These are phyloP conservation scores for Odontocolon sp. DNA, from an alignment of 2,888 invertebrate genomes.

Conservation along the genomic window DNA sequence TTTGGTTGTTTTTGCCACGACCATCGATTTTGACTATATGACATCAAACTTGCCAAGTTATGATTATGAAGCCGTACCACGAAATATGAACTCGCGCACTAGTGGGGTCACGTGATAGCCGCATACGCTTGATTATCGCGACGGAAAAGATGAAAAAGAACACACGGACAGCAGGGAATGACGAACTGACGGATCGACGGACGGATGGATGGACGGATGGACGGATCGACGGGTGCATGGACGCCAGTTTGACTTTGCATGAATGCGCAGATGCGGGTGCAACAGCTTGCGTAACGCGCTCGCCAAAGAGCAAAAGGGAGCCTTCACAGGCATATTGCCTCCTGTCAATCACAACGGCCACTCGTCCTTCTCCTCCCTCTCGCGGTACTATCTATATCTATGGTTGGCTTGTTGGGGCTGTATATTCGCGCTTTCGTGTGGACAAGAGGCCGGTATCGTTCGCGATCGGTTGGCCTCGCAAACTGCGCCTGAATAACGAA, in stretches of 20 bases:
- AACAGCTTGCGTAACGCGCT: slow-evolving; percentile 81
- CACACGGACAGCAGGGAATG: slow-evolving; percentile 57
- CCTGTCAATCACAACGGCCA: slow-evolving; percentile 80
- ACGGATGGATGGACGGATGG: slow-evolving; percentile 63
- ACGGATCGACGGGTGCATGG: slow-evolving; percentile 66
- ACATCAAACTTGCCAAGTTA: too few species aligned
- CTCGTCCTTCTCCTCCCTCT: slow-evolving; percentile 63
- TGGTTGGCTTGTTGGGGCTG: slow-evolving; percentile 26
- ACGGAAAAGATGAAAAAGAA: slow-evolving; percentile 52
- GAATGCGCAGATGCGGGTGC: slow-evolving; percentile 81
- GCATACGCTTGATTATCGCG: slow-evolving; percentile 58
- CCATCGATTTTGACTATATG: not conserved
- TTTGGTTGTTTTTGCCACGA: slow-evolving; percentile 7
- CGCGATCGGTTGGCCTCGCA: slow-evolving; percentile 43
- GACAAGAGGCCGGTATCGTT: slow-evolving; percentile 4
- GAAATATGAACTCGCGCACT: slow-evolving; percentile 48
- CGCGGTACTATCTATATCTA: slow-evolving; percentile 15
- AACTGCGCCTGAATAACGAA: slow-evolving; percentile 53
- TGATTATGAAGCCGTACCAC: slow-evolving; percentile 14
- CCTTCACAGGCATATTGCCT: slow-evolving; percentile 79
- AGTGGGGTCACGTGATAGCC: slow-evolving; percentile 22
- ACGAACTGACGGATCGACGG: slow-evolving; percentile 64
- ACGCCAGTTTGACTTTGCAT: slow-evolving; percentile 78
- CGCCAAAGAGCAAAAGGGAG: slow-evolving; percentile 76
- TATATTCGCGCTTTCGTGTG: slow-evolving; percentile 48